These are phyloP conservation scores for Bufotes viridis DNA, from an alignment of 2,797 vertebrate species.

Conservation along the genomic window DNA sequence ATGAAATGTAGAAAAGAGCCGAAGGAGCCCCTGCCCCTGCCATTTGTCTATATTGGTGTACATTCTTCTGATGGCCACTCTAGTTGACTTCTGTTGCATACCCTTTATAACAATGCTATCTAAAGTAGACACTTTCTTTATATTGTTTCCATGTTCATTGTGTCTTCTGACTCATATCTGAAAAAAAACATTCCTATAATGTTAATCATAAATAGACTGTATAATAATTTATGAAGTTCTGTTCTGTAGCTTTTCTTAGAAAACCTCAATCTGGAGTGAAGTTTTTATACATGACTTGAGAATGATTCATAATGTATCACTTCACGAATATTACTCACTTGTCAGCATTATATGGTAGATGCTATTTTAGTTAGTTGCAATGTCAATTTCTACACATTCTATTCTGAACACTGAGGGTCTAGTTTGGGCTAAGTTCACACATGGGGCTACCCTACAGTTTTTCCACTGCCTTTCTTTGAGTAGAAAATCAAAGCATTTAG, in stretches of 20 bases:
- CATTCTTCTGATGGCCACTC: not conserved
- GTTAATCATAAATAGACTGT: not conserved
- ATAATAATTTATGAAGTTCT: not conserved
- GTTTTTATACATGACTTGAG: not conserved
- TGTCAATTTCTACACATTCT: not conserved
- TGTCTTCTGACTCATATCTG: not conserved
- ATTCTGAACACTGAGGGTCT: not conserved
- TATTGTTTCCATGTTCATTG: not conserved
- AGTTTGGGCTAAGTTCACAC: too few species aligned
- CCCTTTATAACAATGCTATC: not conserved
- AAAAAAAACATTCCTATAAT: not conserved
- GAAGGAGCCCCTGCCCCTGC: not conserved
- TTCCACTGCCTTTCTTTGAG: too few species aligned
- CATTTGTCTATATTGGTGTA: not conserved
- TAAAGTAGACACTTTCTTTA: not conserved
- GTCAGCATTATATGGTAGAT: slow-evolving; percentile 1
- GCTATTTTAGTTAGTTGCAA: slow-evolving; percentile 6
- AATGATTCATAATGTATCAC: slow-evolving; percentile 14
- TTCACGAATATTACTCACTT: not conserved
- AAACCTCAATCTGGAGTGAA: not conserved
- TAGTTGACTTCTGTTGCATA: not conserved
- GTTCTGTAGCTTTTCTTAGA: not conserved
- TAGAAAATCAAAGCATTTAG: not conserved
- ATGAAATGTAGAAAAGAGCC: not conserved
- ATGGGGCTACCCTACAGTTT: too few species aligned